Conservation (phyloP, 1,140 invertebrate species). For the Pseudomyrmex sp. region DNA sequence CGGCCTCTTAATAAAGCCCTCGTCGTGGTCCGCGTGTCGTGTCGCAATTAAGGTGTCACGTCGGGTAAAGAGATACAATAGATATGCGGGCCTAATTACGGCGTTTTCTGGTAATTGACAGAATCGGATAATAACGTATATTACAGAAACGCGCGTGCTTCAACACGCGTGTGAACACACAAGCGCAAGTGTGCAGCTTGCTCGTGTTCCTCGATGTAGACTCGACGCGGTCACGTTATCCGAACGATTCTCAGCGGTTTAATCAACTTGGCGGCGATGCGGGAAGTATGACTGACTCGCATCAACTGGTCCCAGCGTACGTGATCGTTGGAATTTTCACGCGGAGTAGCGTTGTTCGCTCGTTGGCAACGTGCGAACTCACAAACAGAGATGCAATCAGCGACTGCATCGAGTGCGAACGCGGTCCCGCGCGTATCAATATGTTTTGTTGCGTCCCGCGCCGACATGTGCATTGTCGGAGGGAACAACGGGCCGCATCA, state of each 20-base stretch:
- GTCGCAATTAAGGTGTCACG: slow-evolving; percentile 54
- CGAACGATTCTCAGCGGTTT: slow-evolving; percentile 9
- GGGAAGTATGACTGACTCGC: slow-evolving; percentile 3
- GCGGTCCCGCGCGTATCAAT: slow-evolving; percentile 52
- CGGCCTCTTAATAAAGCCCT: neutral
- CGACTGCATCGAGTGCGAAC: slow-evolving; percentile 61
- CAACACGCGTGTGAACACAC: slow-evolving; percentile 35
- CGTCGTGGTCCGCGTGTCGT: slow-evolving; percentile 14
- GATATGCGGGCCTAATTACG: slow-evolving; percentile 37
- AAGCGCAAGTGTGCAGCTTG: no score
- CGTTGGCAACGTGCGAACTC: slow-evolving; percentile 60
- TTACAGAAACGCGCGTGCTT: slow-evolving; percentile 1
- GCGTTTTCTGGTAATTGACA: slow-evolving; percentile 40
- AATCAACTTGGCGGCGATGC: slow-evolving; percentile 18
- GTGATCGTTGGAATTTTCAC: slow-evolving; percentile 47
- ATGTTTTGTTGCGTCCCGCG: slow-evolving; percentile 54
- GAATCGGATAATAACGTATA: slow-evolving; percentile 29
- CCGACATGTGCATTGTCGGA: slow-evolving; percentile 32
- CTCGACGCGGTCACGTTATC: neutral
- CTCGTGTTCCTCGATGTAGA: no score
- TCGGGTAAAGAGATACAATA: slow-evolving; percentile 44
- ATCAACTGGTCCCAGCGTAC: slow-evolving; percentile 12
- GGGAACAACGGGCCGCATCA: slow-evolving; percentile 44
- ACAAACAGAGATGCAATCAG: slow-evolving; percentile 73
- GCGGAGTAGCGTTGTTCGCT: slow-evolving; percentile 16